A percentile compares a stretch with the other conserved stretches of the same genome.
These are phyloP conservation scores for Bombus waltoni DNA, from an alignment of 1,140 invertebrate species.

Conservation along the genomic window DNA sequence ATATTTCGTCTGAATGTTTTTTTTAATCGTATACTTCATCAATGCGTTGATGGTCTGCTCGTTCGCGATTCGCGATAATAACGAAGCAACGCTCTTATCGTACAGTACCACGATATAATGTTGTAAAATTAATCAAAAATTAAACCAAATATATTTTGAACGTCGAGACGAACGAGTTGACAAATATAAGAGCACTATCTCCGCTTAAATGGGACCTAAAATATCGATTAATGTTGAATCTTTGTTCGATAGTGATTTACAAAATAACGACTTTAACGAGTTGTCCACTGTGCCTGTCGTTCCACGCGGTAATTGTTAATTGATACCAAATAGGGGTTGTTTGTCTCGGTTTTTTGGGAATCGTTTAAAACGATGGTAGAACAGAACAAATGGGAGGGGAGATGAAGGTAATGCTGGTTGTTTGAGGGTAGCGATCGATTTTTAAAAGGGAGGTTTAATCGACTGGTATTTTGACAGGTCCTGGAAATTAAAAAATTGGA, in stretches of 20 bases:
- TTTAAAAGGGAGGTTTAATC: not conserved
- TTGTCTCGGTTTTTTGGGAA: not conserved
- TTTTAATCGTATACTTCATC: too few species aligned
- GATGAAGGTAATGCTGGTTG: not conserved
- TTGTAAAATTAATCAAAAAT: not conserved
- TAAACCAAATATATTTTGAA: not conserved
- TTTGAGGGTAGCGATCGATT: constrained; percentile 9
- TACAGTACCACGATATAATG: too few species aligned
- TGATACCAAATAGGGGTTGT: not conserved
- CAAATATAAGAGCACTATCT: too few species aligned
- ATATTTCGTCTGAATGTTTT: too few species aligned
- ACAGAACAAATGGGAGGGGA: not conserved
- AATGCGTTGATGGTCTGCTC: too few species aligned
- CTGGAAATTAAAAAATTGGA: not conserved
- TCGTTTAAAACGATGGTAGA: not conserved
- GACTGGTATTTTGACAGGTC: not conserved
- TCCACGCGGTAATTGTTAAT: constrained; percentile 11
- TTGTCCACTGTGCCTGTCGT: not conserved
- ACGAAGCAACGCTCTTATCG: not conserved
- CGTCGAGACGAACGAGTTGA: not conserved
- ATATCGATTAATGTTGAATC: not conserved
- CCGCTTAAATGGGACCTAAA: too few species aligned
- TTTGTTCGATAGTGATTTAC: constrained; percentile 18
- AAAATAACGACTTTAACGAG: not conserved
- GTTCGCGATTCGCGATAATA: too few species aligned